Conservation (phyloP, 2,797 vertebrate genomes). For the Sternarchorhynchus goeldii region DNA sequence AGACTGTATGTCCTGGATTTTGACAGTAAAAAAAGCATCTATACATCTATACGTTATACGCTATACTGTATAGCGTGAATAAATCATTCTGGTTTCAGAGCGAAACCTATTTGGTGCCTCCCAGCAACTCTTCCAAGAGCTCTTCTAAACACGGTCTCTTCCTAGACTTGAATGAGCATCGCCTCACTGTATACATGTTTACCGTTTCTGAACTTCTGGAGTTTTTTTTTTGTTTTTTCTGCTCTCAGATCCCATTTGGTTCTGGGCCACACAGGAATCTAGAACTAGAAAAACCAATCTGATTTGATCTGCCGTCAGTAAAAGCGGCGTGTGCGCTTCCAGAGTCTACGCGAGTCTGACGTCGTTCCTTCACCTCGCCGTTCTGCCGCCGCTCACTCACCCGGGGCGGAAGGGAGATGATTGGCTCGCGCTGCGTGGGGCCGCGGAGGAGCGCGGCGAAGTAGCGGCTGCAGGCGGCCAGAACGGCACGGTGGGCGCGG, state of each 20-base stretch:
- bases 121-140: conserved; percentile 41
- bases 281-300: too few relatives aligned
- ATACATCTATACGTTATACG: background rate
- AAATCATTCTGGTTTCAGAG: conserved; percentile 72
- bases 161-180: background rate
- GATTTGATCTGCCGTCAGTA: too few relatives aligned
- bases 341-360: too few relatives aligned
- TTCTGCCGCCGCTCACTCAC: conserved; percentile 66
- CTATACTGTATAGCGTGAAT: conserved; percentile 61
- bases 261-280: too few relatives aligned
- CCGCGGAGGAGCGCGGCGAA: conserved; percentile 90
- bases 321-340: too few relatives aligned
- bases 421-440: conserved; percentile 82
- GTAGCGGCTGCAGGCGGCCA: conserved; percentile 94
- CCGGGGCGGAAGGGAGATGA: conserved; percentile 93
- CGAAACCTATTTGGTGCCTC: background rate
- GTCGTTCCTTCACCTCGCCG: too few relatives aligned
- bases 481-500: conserved; percentile 90
- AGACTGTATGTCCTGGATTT: conserved; percentile 74
- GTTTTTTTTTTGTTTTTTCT: background rate
- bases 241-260: background rate
- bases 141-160: background rate
- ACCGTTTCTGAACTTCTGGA: background rate
- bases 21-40: conserved; percentile 28
- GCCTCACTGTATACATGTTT: background rate